Evolutionary conservation across 1,140 invertebrate species (phyloP).

Genomic region (Microplitis mediator): DNA sequence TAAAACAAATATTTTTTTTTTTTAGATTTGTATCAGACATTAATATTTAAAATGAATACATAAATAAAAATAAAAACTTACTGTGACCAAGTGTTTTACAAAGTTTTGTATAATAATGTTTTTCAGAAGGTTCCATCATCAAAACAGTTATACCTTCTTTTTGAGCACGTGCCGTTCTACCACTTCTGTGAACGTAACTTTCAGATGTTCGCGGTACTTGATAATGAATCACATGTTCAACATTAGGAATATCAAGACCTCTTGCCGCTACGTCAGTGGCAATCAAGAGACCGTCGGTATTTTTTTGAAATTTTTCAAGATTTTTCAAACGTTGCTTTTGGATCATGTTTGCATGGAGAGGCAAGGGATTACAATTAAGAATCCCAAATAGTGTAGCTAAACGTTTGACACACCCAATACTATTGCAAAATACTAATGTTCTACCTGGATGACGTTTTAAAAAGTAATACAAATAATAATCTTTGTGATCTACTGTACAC

Average conservation of each 20-base stretch:
- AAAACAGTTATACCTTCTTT: slow-evolving; percentile 90
- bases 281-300: slow-evolving; percentile 79
- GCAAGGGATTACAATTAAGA: slow-evolving; percentile 79
- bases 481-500: slow-evolving; percentile 82
- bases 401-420: slow-evolving; percentile 89
- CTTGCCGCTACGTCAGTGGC: slow-evolving; percentile 97
- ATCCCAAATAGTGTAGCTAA: slow-evolving; percentile 82
- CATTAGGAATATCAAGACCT: slow-evolving; percentile 92
- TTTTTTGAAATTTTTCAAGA: slow-evolving; percentile 87
- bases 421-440: slow-evolving; percentile 97
- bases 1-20: slow-evolving; percentile 33
- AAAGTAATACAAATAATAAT: slow-evolving; percentile 94
- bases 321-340: slow-evolving; percentile 94
- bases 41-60: slow-evolving; percentile 12
- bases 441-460: slow-evolving; percentile 82
- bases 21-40: background rate
- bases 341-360: slow-evolving; percentile 93
- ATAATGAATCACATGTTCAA: slow-evolving; percentile 97
- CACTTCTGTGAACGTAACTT: slow-evolving; percentile 96
- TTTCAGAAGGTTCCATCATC: slow-evolving; percentile 88
- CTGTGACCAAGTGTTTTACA: slow-evolving; percentile 83
- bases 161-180: slow-evolving; percentile 89
- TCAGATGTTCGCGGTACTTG: slow-evolving; percentile 95
- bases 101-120: slow-evolving; percentile 79
- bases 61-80: slow-evolving; percentile 54